Percentiles rank a stretch among this genome's conserved stretches.
These are phyloP conservation scores for Sebastes iracundus DNA, from an alignment of 2,797 vertebrate species.

Conservation along the genomic window DNA sequence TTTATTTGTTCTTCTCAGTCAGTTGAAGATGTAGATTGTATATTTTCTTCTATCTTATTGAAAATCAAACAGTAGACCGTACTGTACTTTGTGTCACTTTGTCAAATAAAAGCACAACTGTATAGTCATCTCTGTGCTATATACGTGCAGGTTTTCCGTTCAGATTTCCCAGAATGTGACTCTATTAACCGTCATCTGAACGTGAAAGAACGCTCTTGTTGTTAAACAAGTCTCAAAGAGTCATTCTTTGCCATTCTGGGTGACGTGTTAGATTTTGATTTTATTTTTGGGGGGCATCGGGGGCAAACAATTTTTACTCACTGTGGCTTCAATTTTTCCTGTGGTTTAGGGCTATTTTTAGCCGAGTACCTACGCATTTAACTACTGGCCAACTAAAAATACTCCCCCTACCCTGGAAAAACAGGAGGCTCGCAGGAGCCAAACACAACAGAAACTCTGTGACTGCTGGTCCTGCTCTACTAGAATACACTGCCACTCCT, in stretches of 20 bases:
- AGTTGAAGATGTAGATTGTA: background rate
- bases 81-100: background rate
- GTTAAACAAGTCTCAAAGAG: constrained; percentile 67
- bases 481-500: constrained; percentile 75
- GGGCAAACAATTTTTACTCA: constrained; percentile 79
- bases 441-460: constrained; percentile 77
- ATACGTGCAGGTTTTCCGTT: constrained; percentile 15
- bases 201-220: constrained; percentile 39
- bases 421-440: constrained; percentile 78
- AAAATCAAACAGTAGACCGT: background rate
- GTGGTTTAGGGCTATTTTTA: constrained; percentile 82
- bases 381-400: constrained; percentile 83
- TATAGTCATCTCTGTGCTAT: constrained; percentile 12
- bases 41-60: background rate
- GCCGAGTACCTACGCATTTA: constrained; percentile 78
- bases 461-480: constrained; percentile 67
- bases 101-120: background rate
- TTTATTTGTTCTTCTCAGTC: background rate
- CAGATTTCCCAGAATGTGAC: constrained; percentile 40
- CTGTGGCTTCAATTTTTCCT: constrained; percentile 81
- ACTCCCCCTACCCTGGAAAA: constrained; percentile 76
- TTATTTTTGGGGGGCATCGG: constrained; percentile 66
- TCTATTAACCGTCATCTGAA: constrained; percentile 42
- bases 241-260: constrained; percentile 65
- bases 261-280: constrained; percentile 74